Evolutionary conservation across 2,888 invertebrate genomes (phyloP), one percentile per base, ranked within the genome.

Genomic region (Hydroisotoma schaefferi): DNA sequence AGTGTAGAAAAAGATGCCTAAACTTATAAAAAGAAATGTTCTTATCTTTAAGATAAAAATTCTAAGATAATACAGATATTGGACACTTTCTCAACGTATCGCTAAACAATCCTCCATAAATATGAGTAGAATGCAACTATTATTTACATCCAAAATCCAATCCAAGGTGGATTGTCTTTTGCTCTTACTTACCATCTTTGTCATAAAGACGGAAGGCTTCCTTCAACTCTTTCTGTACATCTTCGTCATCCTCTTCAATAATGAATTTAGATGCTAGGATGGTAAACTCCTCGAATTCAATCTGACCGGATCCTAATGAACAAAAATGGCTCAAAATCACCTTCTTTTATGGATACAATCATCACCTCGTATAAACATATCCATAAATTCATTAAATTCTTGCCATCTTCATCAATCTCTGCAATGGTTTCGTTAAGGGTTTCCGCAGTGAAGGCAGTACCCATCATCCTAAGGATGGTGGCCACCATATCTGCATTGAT

Each of bases 401-500:
- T 71, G 81, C 81, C 82, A 63, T 83, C 81, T 37, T 78, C 76
- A 73, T 82, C 82, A 69, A 80, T 79, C 67, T 81, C 80, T 66
- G 80, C 80, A 65, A 81, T 81, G 74, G 81, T 78, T 63, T 78
- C 78, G 71, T 81, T 81, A 60, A 83, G 74, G 62, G 80, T 79
- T 12, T 77, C 74, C 57, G 79, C 78, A 67, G 79, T 79, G 70
- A 80, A 80, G 28, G 78, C 77, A 67, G 79, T 79, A 44, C 80
- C 80, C 75, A 80, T 76, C 29, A 79, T 79, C 63, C 79, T 75
- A 27, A 80, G 75, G 63, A 80, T 79, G 69, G 77, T 77, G 38
- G 78, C 77, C 22, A 77, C 75, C 74, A 79, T 79, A 61, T 75
- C 76, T 54, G 79, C 78, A 63, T 78, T 76, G 69, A 80, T 80